A percentile compares a stretch with the other conserved stretches of the same genome.
Evolutionary conservation across 1,140 invertebrate species (phyloP).

Genomic region (Polypedilum pembai): DNA sequence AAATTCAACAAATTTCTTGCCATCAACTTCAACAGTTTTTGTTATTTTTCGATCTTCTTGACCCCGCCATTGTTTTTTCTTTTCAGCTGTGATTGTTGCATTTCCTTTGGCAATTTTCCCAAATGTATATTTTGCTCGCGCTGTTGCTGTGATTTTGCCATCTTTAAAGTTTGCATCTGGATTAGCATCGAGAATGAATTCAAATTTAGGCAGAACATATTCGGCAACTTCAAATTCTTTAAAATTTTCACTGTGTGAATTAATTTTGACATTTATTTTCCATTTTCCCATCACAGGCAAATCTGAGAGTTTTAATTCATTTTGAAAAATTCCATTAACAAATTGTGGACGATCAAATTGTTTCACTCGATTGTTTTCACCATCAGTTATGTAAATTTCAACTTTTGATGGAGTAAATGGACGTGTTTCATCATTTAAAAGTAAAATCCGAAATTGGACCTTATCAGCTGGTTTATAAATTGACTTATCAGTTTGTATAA

Average conservation of each 20-base stretch:
- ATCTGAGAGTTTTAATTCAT: constrained; percentile 69
- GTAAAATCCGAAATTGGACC: constrained; percentile 75
- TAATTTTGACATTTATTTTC: constrained; percentile 55
- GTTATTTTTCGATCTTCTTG: background rate
- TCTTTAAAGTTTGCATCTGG: constrained; percentile 77
- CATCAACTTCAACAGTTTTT: constrained; percentile 63
- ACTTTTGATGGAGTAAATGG: constrained; percentile 38
- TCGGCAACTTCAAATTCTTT: constrained; percentile 54
- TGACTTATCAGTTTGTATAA: constrained; percentile 90
- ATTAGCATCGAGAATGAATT: constrained; percentile 75
- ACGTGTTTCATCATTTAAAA: constrained; percentile 68
- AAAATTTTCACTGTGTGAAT: constrained; percentile 40
- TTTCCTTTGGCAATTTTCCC: constrained; percentile 22
- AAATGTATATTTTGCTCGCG: constrained; percentile 71
- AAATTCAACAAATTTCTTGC: constrained; percentile 61
- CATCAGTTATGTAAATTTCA: constrained; percentile 48
- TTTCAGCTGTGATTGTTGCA: background rate
- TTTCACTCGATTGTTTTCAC: constrained; percentile 69
- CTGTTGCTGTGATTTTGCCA: constrained; percentile 63
- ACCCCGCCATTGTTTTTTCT: background rate
- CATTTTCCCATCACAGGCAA: constrained; percentile 83
- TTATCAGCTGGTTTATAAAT: constrained; percentile 85
- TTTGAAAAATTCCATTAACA: constrained; percentile 67
- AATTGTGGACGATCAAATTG: constrained; percentile 67
- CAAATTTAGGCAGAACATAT: constrained; percentile 88